Conservation (phyloP, 2,888 invertebrate species). For the Xylota segnis region DNA sequence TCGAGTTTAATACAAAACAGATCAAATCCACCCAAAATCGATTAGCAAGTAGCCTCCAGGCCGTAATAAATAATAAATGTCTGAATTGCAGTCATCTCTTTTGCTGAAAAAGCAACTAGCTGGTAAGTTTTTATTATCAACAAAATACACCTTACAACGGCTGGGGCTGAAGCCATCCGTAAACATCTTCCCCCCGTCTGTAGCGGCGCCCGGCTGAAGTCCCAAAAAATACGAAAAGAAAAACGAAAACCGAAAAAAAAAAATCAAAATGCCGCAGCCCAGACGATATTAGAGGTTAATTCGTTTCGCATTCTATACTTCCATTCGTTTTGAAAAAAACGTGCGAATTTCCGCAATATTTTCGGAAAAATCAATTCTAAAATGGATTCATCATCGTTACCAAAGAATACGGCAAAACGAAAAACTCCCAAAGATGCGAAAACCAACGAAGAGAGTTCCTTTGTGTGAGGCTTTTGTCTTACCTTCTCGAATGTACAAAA, state of each 20-base stretch:
- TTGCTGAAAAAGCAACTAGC: conserved; percentile 97
- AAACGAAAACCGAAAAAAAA: too few species aligned
- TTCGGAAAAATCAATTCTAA: conserved; percentile 48
- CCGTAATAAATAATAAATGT: conserved; percentile 86
- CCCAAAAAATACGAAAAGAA: conserved; percentile 32
- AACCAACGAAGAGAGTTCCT: conserved; percentile 39
- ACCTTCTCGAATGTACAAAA: conserved; percentile 48
- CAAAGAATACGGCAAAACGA: conserved; percentile 5
- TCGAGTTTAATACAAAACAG: conserved; percentile 36
- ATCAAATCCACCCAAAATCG: conserved; percentile 69
- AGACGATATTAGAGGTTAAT: conserved; percentile 71
- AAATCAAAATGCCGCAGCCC: conserved; percentile 63
- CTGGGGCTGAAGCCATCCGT: background rate
- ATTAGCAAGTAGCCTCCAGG: conserved; percentile 65
- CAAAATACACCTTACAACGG: background rate
- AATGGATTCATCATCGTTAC: conserved; percentile 17
- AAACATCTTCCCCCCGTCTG: background rate
- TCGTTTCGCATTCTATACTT: conserved; percentile 38
- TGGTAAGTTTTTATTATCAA: conserved; percentile 87
- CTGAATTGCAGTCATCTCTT: conserved; percentile 97
- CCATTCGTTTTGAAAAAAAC: conserved; percentile 57
- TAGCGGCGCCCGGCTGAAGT: background rate
- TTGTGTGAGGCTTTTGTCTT: conserved; percentile 67
- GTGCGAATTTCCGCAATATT: conserved; percentile 57
- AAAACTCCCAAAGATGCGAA: conserved; percentile 25